A percentile compares a stretch with the other conserved stretches of the same genome.
Evolutionary conservation across 2,888 invertebrate genomes (phyloP).

Genomic region (Dichetophora obliterata): DNA sequence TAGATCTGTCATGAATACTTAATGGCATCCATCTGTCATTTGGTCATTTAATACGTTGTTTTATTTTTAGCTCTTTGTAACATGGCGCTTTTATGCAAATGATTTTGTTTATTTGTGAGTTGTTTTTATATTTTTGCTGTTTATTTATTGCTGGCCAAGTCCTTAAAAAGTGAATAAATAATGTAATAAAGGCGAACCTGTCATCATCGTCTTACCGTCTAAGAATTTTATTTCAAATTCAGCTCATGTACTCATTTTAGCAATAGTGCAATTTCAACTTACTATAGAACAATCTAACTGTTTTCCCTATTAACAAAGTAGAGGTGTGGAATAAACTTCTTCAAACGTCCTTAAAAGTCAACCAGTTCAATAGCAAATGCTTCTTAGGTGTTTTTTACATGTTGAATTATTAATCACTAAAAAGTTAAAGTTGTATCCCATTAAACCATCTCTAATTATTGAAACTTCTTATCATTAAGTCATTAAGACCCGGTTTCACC

Average conservation of each 20-base stretch:
- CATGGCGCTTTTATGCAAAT: neutral
- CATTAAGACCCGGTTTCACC: too few species aligned
- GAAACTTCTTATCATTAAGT: too few species aligned
- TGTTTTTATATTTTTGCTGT: neutral
- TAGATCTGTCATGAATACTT: conserved; percentile 30
- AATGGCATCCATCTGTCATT: conserved; percentile 35
- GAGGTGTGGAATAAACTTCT: too few species aligned
- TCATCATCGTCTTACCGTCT: neutral
- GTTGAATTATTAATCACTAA: too few species aligned
- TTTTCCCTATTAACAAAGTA: too few species aligned
- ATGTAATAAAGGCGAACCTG: conserved; percentile 7
- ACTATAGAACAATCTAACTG: too few species aligned
- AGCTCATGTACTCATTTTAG: neutral
- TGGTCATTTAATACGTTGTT: conserved; percentile 21
- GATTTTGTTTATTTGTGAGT: neutral
- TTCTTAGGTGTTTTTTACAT: too few species aligned
- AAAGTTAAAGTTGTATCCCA: too few species aligned
- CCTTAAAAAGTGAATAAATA: neutral
- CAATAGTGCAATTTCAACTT: too few species aligned
- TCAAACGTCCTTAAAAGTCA: too few species aligned
- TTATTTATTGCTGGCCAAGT: conserved; percentile 11
- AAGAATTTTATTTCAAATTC: neutral
- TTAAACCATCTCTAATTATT: too few species aligned
- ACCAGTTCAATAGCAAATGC: too few species aligned
- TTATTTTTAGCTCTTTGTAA: neutral